Conservation (phyloP, 2,888 invertebrate genomes). For the Tetranychus piercei region DNA sequence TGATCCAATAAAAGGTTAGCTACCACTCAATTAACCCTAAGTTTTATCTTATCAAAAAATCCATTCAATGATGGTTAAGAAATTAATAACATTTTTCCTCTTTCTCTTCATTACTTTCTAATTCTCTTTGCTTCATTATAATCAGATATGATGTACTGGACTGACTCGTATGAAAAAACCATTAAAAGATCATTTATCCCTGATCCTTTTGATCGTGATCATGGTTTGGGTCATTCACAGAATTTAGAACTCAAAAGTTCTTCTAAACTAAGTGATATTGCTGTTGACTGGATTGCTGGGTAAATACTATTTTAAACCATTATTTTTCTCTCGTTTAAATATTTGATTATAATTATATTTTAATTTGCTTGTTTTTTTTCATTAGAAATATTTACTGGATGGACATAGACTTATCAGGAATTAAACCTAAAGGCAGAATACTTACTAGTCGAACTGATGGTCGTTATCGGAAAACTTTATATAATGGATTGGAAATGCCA, state of each 20-base stretch:
- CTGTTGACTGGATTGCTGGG: conserved; percentile 78
- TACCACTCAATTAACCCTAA: no score
- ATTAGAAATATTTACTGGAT: conserved; percentile 74
- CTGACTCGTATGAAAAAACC: conserved; percentile 70
- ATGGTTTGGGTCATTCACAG: conserved; percentile 62
- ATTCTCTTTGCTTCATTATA: not conserved
- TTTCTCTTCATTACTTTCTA: conserved; percentile 32
- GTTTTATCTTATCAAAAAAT: not conserved
- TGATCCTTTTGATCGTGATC: conserved; percentile 39
- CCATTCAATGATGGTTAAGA: conserved; percentile 3
- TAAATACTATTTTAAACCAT: not conserved
- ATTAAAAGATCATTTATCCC: conserved; percentile 81
- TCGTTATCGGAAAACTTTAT: conserved; percentile 59
- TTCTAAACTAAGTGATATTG: conserved; percentile 66
- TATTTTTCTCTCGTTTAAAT: conserved; percentile 27
- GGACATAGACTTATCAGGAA: conserved; percentile 47
- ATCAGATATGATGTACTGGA: conserved; percentile 71
- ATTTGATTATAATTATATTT: conserved; percentile 7
- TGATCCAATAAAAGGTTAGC: conserved; percentile 43
- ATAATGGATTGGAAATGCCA: conserved; percentile 58
- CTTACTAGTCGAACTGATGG: conserved; percentile 78
- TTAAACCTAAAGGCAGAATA: conserved; percentile 42
- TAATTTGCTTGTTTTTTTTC: conserved; percentile 2
- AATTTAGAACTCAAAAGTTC: conserved; percentile 58
- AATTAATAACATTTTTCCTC: conserved; percentile 10